Conservation (phyloP, 2,888 invertebrate species). For the Hyposoter didymator region DNA sequence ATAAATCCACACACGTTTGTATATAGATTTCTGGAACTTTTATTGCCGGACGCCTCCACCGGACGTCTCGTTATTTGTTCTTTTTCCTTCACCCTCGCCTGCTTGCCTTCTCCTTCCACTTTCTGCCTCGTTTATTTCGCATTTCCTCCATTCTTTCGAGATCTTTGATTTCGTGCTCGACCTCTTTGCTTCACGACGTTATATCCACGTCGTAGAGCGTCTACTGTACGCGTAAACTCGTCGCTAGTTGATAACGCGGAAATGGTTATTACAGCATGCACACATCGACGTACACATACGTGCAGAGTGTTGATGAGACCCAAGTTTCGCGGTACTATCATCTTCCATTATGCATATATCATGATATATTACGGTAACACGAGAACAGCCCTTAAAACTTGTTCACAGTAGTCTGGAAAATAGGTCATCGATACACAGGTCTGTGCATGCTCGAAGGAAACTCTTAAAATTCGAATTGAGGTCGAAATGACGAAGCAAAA, state of each 20-base stretch:
- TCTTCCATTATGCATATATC: conserved; percentile 27
- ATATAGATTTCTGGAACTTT: conserved; percentile 58
- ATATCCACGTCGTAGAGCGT: conserved; percentile 1
- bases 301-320: conserved; percentile 24
- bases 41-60: conserved; percentile 54
- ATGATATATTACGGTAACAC: conserved; percentile 15
- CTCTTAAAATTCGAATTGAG: not conserved
- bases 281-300: not conserved
- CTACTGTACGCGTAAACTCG: conserved; percentile 4
- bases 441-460: conserved; percentile 11
- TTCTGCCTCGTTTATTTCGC: conserved; percentile 46
- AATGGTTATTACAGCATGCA: conserved; percentile 23
- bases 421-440: conserved; percentile 15
- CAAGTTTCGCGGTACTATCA: conserved; percentile 24
- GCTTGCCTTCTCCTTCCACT: not conserved
- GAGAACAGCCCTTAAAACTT: conserved; percentile 16
- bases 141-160: conserved; percentile 12
- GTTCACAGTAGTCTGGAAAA: not conserved
- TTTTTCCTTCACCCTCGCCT: conserved; percentile 16
- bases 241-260: conserved; percentile 32
- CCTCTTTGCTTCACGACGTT: not conserved
- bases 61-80: conserved; percentile 45
- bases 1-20: not conserved
- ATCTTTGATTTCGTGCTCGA: conserved; percentile 36
- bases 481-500: not conserved